Percentiles rank a stretch among this genome's conserved stretches.
phyloP scores from a whole-genome alignment of 2,113 vertebrate species.

The Mormyrus iriodes region DNA sequence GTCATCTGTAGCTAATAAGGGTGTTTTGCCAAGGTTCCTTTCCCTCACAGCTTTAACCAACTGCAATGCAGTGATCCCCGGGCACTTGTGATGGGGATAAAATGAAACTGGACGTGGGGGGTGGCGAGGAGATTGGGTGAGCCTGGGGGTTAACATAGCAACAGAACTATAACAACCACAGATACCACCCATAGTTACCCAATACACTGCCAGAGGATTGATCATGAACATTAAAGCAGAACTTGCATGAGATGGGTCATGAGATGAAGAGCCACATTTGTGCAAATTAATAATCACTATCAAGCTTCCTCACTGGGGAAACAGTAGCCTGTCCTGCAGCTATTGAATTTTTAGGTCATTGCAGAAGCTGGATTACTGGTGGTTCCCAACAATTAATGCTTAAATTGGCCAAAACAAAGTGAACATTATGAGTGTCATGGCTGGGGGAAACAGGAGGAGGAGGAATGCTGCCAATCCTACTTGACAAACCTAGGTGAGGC shows the following conservation, averaged over 20 bases:
- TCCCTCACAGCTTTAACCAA: constrained; percentile 56
- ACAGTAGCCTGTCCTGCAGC: neutral
- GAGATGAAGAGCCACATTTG: neutral
- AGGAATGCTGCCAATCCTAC: neutral
- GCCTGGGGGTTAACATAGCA: neutral
- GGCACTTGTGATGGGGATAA: constrained; percentile 37
- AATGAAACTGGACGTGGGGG: neutral
- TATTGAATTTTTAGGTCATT: constrained; percentile 14
- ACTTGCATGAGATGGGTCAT: neutral
- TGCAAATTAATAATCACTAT: constrained; percentile 12
- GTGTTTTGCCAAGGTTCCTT: constrained; percentile 56
- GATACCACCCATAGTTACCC: neutral
- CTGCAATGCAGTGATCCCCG: constrained; percentile 47
- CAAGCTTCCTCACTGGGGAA: neutral
- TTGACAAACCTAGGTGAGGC: neutral
- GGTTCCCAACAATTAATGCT: constrained; percentile 12
- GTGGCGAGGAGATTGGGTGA: neutral
- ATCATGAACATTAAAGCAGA: neutral
- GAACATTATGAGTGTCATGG: neutral
- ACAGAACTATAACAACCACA: neutral
- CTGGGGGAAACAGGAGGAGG: neutral
- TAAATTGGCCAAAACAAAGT: constrained; percentile 25
- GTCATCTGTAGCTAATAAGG: constrained; percentile 59
- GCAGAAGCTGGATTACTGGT: neutral
- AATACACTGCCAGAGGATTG: neutral